Evolutionary conservation across 2,113 vertebrate species (phyloP).

Genomic region (Ceyx cyanopectus): DNA sequence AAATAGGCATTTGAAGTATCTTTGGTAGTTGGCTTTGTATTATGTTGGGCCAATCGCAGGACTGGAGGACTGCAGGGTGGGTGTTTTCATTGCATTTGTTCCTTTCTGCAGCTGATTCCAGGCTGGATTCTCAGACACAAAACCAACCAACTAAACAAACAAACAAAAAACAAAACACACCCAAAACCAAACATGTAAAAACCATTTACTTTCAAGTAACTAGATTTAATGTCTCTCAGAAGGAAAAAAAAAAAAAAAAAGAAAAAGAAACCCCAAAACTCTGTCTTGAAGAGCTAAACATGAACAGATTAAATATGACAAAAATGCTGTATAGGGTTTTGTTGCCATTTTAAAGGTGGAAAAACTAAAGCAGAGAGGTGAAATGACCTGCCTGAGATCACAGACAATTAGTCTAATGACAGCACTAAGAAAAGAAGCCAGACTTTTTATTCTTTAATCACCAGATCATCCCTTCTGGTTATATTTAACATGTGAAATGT

Average conservation of each 20-base stretch:
- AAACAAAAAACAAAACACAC: neutral
- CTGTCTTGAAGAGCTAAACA: neutral
- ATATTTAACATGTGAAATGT: slow-evolving; percentile 67
- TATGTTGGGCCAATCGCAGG: neutral
- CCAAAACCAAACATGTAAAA: too few species aligned
- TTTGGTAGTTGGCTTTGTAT: neutral
- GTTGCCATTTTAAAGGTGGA: slow-evolving; percentile 39
- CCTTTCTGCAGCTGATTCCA: neutral
- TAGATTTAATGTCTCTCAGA: neutral
- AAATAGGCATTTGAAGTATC: neutral
- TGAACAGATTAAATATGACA: slow-evolving; percentile 20
- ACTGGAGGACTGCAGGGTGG: neutral
- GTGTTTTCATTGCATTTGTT: neutral
- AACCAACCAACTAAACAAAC: neutral
- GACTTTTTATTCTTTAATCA: slow-evolving; percentile 71
- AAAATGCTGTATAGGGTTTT: neutral
- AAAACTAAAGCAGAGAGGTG: slow-evolving; percentile 54
- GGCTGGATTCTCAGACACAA: neutral
- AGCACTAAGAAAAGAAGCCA: slow-evolving; percentile 55
- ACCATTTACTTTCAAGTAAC: neutral
- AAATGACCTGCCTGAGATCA: slow-evolving; percentile 61
- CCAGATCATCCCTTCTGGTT: slow-evolving; percentile 69
- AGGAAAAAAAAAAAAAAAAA: neutral
- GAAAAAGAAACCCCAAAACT: neutral
- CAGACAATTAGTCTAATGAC: slow-evolving; percentile 65